Evolutionary conservation across 2,113 vertebrate genomes (phyloP).

Genomic region (Pontoporia blainvillei): DNA sequence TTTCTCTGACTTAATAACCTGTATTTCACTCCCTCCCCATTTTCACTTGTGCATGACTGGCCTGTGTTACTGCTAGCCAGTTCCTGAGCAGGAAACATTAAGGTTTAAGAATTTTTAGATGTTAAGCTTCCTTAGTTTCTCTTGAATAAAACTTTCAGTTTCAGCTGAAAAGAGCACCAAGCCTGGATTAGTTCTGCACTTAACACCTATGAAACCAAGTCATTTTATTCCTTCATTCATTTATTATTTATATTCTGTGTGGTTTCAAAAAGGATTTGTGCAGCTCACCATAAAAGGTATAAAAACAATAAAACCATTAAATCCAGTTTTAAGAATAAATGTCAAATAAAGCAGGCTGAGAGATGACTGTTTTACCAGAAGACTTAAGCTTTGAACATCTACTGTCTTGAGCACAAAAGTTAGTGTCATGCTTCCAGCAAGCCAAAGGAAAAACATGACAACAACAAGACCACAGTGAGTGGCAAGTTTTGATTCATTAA

Average conservation of each 20-base stretch:
- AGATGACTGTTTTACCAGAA: background rate
- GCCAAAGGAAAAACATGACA: background rate
- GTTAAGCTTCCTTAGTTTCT: background rate
- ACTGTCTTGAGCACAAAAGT: background rate
- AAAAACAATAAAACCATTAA: background rate
- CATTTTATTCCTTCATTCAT: constrained; percentile 20
- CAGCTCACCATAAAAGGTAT: background rate
- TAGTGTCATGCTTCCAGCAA: background rate
- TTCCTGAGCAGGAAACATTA: background rate
- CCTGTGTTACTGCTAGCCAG: background rate
- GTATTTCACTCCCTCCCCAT: background rate
- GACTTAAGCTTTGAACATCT: background rate
- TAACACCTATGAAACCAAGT: background rate
- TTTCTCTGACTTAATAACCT: background rate
- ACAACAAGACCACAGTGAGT: background rate
- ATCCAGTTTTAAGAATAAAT: constrained; percentile 21
- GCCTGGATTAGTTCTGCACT: background rate
- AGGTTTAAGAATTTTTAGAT: background rate
- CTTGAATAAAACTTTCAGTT: background rate
- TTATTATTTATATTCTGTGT: constrained; percentile 22
- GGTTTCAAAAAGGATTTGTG: constrained; percentile 15
- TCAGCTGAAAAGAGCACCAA: background rate
- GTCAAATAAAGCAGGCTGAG: constrained; percentile 16
- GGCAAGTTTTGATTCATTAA: background rate
- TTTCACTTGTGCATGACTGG: background rate